Evolutionary conservation across 64 coral and sea anemone genomes (phyloP).

Genomic region (Montipora efflorescens): DNA sequence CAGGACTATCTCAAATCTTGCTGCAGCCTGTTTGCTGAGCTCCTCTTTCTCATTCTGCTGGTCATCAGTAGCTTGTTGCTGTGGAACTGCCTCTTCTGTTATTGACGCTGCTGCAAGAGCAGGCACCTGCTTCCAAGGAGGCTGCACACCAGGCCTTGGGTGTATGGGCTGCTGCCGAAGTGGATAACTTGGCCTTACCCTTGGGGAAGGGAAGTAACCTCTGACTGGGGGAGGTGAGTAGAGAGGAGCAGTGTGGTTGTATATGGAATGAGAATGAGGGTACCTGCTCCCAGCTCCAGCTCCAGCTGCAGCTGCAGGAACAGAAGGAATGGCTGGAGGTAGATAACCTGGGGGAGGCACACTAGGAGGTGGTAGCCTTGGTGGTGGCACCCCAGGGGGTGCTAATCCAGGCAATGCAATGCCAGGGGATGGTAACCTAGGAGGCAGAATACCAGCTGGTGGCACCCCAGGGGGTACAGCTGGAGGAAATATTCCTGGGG

Average conservation of each 20-base stretch:
- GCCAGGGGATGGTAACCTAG: constrained; percentile 11
- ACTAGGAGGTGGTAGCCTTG: background rate
- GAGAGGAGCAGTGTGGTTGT: background rate
- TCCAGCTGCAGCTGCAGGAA: constrained; percentile 40
- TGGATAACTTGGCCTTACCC: background rate
- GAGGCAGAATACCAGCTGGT: background rate
- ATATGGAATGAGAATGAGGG: background rate
- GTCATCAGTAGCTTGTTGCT: constrained; percentile 11
- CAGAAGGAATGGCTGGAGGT: background rate
- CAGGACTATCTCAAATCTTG: constrained; percentile 86
- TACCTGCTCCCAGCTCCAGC: background rate
- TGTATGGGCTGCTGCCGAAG: background rate
- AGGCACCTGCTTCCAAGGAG: background rate
- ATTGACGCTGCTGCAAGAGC: background rate
- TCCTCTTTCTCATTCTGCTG: constrained; percentile 23
- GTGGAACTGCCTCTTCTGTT: background rate
- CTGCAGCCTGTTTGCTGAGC: constrained; percentile 58
- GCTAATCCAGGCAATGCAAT: background rate
- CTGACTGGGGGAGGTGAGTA: background rate
- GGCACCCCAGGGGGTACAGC: constrained; percentile 32
- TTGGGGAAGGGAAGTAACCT: background rate
- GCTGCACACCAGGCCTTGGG: background rate
- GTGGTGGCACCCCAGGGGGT: constrained; percentile 1
- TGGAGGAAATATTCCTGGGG: constrained; percentile 31
- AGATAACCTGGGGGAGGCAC: background rate